Evolutionary conservation across 1,140 invertebrate genomes (phyloP), one percentile per base, ranked within the genome.

Genomic region (Brevipalpus yothersi): DNA sequence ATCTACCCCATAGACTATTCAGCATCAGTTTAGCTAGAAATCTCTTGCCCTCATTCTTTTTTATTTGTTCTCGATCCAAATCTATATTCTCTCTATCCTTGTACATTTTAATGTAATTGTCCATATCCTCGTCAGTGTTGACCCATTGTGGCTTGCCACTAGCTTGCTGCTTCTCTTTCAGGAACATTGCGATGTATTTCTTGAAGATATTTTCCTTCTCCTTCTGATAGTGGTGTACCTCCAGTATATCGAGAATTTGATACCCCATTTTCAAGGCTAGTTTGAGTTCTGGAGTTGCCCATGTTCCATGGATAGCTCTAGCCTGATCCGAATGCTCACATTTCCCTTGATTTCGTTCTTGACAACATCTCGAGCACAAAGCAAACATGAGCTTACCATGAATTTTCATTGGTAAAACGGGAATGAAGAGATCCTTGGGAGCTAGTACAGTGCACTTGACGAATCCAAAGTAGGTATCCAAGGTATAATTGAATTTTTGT

Each of bases 1-100:
- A 59, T n/a, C 51, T 59, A 11, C 58, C 58, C 45, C 49, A 59
- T 19, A 59, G 49, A 51, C 41, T 47, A 40, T 59, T 59, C 17
- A 43, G 4, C 58, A 59, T 59, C 13, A 59, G 39, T 53, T 59
- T 59, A 5, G 58, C 10, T 17, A 49, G 10, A 15, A 47, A n/a
- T n/a, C 58, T 23, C 9, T 4, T 11, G 1, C 41, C 41, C 3
- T n/a, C 12, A 51, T 51, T 51, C n/a, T 17, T 51, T n/a, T n/a
- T 9, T 4, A 51, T 51, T 17, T 9, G 7, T 8, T 17, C n/a
- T n/a, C 2, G 1, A 7, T 51, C 47, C 9, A 51, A 17, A 5
- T 10, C 21, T 10, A 51, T 51, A n/a, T 15, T 15, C 17, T 51
- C 47, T 17, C 17, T 51, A 4, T 13, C 12, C 17, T 51, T 17